Base-by-base conservation (phyloP, 2,113 vertebrate genomes). In the Sturnus vulgaris region DNA sequence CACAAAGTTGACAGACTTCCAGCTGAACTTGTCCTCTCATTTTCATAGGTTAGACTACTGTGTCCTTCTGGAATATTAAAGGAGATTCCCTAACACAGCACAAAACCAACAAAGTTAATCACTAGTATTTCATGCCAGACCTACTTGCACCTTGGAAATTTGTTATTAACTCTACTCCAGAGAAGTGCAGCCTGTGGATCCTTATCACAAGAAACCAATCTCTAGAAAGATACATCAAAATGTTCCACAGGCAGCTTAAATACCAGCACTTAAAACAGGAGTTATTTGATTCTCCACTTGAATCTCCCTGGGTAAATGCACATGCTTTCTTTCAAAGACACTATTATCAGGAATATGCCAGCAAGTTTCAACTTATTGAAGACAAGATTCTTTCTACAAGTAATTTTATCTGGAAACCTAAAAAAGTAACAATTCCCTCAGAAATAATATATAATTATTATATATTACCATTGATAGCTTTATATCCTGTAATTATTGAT, bases 321-420 rank as follows among this genome's bases (percentile, higher is more conserved):
- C 12, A 15, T 3, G 19, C 20, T 64, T 75, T 30, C 68, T 83
- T 86, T 60, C 37, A 81, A 59, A 91, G 42, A 47, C 31, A n/a
- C 7, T 30, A 77, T 27, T 31, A 59, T 18, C 60, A 64, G 6
- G 44, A 92, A 82, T 9, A 86, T 11, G 12, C 35, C 60, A 61
- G 23, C 82, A 86, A 87, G 89, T 79, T 88, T 73, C 63, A 88
- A 69, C 88, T 81, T 83, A 75, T 63, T 84, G 60, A 92, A 82
- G 68, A 68, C 37, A 82, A 82, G n/a, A 68, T 81, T 90, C 66
- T 60, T 87, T 30, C 37, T 57, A 20, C 28, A 69, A 57, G 27
- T 52, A 77, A 86, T 91, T 91, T 72, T 44, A 35, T 23, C 35
- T 33, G 11, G 80, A 95, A 91, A 82, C 23, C 35, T 28, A 20